These are phyloP conservation scores for Oscheius sp. DNA, from an alignment of 2,888 invertebrate genomes.

Conservation along the genomic window DNA sequence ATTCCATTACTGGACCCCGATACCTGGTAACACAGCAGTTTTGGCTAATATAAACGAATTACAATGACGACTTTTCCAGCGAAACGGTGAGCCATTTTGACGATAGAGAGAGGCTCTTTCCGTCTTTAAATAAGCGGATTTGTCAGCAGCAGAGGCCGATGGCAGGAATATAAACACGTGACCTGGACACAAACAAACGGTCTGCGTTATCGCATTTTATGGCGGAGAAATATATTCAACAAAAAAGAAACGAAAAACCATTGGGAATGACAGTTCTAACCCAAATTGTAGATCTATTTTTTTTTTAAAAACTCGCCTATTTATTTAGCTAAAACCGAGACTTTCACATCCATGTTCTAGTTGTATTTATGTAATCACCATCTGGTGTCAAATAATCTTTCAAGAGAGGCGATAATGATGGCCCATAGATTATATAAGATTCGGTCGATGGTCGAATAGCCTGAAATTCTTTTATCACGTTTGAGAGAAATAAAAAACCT, in stretches of 20 bases:
- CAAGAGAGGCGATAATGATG: slow-evolving; percentile 84
- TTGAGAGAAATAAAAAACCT: too few species aligned
- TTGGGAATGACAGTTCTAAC: too few species aligned
- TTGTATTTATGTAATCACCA: slow-evolving; percentile 86
- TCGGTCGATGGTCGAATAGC: slow-evolving; percentile 77
- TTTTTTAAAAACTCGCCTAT: too few species aligned
- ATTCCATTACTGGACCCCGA: slow-evolving; percentile 18
- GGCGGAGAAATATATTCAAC: too few species aligned
- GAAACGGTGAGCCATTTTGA: slow-evolving; percentile 9
- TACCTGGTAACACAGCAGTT: too few species aligned
- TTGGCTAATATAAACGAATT: too few species aligned
- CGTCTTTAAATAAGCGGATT: not conserved
- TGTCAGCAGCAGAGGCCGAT: not conserved
- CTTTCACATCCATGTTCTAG: slow-evolving; percentile 71
- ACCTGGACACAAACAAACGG: not conserved
- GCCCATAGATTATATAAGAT: slow-evolving; percentile 80
- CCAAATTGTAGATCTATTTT: too few species aligned
- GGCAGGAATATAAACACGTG: not conserved
- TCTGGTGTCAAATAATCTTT: slow-evolving; percentile 84
- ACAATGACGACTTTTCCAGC: slow-evolving; percentile 21
- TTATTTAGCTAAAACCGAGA: too few species aligned
- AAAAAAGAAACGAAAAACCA: too few species aligned
- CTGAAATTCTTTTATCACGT: slow-evolving; percentile 8
- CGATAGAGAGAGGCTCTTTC: not conserved
- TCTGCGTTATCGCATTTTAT: too few species aligned